phyloP scores from a whole-genome alignment of 35 echinoderm and acorn worm genomes.

The Lytechinus variegatus region DNA sequence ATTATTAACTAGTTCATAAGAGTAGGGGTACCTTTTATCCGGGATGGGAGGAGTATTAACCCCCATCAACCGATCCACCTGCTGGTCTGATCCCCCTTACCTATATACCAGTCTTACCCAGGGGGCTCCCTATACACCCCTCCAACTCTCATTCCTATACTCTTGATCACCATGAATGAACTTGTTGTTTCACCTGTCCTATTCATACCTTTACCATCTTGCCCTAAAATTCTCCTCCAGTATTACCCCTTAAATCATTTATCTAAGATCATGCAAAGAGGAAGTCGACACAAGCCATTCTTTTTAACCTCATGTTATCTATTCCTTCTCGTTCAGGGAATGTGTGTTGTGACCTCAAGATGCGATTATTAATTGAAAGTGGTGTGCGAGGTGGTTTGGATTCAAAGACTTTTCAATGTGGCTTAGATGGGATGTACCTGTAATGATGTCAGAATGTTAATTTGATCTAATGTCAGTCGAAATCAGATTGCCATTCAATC shows the following conservation, averaged over 20 bases:
- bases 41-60: not conserved
- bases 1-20: not conserved
- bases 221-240: not conserved
- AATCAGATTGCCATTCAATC: constrained; percentile 5
- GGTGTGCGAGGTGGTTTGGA: not conserved
- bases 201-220: not conserved
- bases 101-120: not conserved
- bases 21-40: not conserved
- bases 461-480: not conserved
- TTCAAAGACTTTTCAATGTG: not conserved
- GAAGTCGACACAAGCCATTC: not conserved
- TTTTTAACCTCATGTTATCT: not conserved
- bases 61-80: not conserved
- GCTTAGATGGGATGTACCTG: not conserved
- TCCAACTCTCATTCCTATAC: not conserved
- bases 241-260: not conserved
- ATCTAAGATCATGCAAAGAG: not conserved
- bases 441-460: not conserved
- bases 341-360: not conserved
- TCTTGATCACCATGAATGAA: not conserved
- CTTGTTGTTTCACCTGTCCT: not conserved
- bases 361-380: constrained; percentile 4
- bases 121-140: not conserved
- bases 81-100: not conserved
- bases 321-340: not conserved